These are phyloP conservation scores for Empis stercorea DNA, from an alignment of 2,888 invertebrate species.

Conservation along the genomic window DNA sequence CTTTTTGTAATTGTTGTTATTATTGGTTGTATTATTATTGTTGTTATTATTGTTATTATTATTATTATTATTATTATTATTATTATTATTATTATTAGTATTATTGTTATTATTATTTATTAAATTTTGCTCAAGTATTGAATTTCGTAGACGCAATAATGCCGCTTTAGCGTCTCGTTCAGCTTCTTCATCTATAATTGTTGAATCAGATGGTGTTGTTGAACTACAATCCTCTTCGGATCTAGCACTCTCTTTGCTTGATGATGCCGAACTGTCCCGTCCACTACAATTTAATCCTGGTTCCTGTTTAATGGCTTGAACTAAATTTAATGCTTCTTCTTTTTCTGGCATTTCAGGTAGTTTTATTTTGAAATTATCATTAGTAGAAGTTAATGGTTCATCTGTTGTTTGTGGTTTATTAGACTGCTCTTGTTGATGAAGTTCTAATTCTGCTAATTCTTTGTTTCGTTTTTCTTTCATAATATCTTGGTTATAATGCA, in stretches of 20 bases:
- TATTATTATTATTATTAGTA: slow-evolving; percentile 3
- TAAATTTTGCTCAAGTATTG: slow-evolving; percentile 21
- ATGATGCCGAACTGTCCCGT: slow-evolving; percentile 14
- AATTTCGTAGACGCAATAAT: slow-evolving; percentile 15
- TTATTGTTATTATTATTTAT: slow-evolving; percentile 15
- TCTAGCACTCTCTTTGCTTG: slow-evolving; percentile 1
- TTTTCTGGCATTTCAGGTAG: slow-evolving; percentile 12
- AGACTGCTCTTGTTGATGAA: slow-evolving; percentile 12
- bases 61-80: slow-evolving; percentile 4
- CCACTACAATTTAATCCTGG: slow-evolving; percentile 15
- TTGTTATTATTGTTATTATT: slow-evolving; percentile 19
- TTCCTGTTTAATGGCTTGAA: slow-evolving; percentile 22
- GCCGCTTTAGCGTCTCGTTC: slow-evolving; percentile 16
- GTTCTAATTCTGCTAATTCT: slow-evolving; percentile 17
- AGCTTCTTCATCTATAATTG: slow-evolving; percentile 19
- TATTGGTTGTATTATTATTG: slow-evolving; percentile 18
- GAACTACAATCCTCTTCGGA: slow-evolving; percentile 10
- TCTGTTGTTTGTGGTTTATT: slow-evolving; percentile 17
- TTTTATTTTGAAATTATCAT: slow-evolving; percentile 8
- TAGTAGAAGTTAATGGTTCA: not conserved
- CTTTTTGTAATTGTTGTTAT: slow-evolving; percentile 24
- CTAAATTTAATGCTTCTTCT: slow-evolving; percentile 32
- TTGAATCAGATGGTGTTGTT: slow-evolving; percentile 13
- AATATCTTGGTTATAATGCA: slow-evolving; percentile 31
- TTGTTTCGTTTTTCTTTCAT: slow-evolving; percentile 29